Conservation (phyloP, 2,113 vertebrate species). For the Melanotaenia duboulayi region DNA sequence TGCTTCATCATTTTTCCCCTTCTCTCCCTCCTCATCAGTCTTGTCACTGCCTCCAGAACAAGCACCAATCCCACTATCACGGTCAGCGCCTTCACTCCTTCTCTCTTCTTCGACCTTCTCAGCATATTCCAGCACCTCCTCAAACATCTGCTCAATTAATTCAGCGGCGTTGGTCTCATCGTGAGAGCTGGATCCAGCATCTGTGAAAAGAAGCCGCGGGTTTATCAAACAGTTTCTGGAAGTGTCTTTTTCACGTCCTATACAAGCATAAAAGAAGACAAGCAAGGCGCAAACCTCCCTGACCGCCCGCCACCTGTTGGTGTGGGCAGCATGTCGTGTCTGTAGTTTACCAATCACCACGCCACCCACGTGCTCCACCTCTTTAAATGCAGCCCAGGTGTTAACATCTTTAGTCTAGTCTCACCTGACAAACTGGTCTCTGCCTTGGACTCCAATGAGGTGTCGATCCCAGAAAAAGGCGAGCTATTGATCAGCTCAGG, state of each 20-base stretch:
- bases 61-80: constrained; percentile 53
- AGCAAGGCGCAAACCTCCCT: too few species aligned
- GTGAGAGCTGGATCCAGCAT: constrained; percentile 43
- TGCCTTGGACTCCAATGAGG: constrained; percentile 32
- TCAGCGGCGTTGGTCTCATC: constrained; percentile 74
- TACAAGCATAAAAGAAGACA: too few species aligned
- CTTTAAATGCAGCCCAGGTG: too few species aligned
- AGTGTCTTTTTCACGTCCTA: too few species aligned
- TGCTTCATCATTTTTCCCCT: constrained; percentile 22
- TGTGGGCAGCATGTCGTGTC: too few species aligned
- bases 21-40: constrained; percentile 28
- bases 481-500: constrained; percentile 61
- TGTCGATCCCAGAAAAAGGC: constrained; percentile 26
- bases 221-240: too few species aligned
- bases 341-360: too few species aligned
- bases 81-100: constrained; percentile 31
- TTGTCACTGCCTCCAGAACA: constrained; percentile 45
- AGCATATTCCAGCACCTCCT: constrained; percentile 79
- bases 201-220: constrained; percentile 21
- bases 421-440: constrained; percentile 65
- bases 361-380: too few species aligned
- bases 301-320: not conserved
- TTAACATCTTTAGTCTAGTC: not conserved
- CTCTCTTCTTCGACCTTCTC: constrained; percentile 41
- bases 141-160: constrained; percentile 82